Conservation (phyloP, 2,113 vertebrate species). For the Dicrurus megarhynchus region DNA sequence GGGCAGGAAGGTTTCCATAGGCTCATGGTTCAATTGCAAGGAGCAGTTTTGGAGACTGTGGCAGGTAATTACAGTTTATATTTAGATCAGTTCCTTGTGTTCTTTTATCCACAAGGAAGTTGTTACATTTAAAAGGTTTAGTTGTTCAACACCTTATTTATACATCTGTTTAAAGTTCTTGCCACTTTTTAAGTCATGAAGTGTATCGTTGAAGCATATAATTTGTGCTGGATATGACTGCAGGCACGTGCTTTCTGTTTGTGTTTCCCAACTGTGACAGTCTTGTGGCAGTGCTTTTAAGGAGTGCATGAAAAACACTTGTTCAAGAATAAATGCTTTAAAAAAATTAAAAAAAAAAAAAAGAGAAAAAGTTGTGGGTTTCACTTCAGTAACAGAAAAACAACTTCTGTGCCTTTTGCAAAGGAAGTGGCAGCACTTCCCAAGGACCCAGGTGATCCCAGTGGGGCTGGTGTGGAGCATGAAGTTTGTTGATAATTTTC, state of each 20-base stretch:
- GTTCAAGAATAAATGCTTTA: background rate
- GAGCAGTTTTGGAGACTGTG: background rate
- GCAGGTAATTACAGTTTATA: background rate
- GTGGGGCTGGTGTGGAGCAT: background rate
- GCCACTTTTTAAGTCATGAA: background rate
- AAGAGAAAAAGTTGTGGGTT: background rate
- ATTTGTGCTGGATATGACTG: background rate
- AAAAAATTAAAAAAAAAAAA: background rate
- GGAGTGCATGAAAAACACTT: background rate
- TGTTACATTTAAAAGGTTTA: background rate
- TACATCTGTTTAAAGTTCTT: background rate
- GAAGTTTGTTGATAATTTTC: background rate
- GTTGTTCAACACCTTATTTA: background rate
- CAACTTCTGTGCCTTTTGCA: background rate
- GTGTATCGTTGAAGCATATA: rapidly evolving
- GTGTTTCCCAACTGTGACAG: background rate
- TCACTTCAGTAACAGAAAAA: background rate
- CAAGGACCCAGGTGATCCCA: background rate
- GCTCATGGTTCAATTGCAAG: background rate
- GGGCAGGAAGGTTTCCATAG: background rate
- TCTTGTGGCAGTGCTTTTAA: background rate
- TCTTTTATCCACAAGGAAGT: background rate
- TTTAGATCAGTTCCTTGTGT: background rate
- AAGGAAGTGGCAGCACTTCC: background rate
- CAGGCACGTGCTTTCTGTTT: background rate